Evolutionary conservation across 2,113 vertebrate genomes (phyloP).

Genomic region (Podarcis muralis): DNA sequence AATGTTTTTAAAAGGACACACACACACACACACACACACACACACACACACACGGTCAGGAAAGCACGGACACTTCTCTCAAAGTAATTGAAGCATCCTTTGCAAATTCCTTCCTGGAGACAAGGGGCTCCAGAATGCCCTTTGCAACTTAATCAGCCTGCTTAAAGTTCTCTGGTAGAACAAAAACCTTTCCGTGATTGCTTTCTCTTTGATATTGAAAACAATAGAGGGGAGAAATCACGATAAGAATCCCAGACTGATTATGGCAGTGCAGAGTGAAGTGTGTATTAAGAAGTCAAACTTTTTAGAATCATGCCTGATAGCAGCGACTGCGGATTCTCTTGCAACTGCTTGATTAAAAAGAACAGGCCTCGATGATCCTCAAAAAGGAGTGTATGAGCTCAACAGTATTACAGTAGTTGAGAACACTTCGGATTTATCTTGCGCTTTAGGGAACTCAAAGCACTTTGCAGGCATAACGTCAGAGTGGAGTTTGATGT

Average conservation of each 20-base stretch:
- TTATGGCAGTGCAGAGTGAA: neutral
- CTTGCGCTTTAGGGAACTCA: neutral
- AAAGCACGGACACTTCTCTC: neutral
- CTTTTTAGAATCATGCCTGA: neutral
- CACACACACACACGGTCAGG: neutral
- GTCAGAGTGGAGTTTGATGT: no score
- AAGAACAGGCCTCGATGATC: neutral
- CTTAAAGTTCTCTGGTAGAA: slow-evolving; percentile 9
- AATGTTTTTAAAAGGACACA: neutral
- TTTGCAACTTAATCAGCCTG: slow-evolving; percentile 12
- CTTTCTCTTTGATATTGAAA: slow-evolving; percentile 14
- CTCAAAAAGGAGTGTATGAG: neutral
- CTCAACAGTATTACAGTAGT: neutral
- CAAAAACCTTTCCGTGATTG: slow-evolving; percentile 1
- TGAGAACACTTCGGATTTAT: neutral
- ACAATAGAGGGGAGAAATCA: neutral
- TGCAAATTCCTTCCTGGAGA: slow-evolving; percentile 14
- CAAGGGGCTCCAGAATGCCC: neutral
- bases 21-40: neutral
- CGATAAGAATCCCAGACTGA: neutral
- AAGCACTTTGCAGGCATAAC: neutral
- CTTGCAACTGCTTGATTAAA: neutral
- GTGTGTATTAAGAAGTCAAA: slow-evolving; percentile 2
- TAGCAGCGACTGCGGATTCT: neutral
- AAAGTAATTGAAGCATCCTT: slow-evolving; percentile 11